These are phyloP conservation scores for Tachina lurida DNA, from an alignment of 2,888 invertebrate genomes.

Conservation along the genomic window DNA sequence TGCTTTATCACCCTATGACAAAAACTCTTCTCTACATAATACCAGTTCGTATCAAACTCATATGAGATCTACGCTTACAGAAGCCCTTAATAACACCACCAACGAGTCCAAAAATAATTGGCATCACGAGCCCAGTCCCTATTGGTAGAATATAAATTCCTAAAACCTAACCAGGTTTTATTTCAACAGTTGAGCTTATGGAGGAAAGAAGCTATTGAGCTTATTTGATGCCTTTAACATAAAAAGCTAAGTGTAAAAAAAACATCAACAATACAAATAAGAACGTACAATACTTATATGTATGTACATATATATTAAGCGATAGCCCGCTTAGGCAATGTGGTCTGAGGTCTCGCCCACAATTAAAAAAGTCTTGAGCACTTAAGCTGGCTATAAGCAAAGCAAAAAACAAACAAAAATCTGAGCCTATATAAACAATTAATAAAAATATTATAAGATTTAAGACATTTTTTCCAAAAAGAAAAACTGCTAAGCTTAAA, in stretches of 20 bases:
- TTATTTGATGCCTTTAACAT: slow-evolving; percentile 34
- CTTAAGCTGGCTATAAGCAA: not conserved
- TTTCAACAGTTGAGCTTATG: slow-evolving; percentile 42
- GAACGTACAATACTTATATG: not conserved
- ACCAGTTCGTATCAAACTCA: slow-evolving; percentile 75
- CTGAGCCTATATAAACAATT: not conserved
- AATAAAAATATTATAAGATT: not conserved
- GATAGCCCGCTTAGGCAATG: not conserved
- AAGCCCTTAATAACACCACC: slow-evolving; percentile 76
- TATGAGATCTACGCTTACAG: slow-evolving; percentile 77
- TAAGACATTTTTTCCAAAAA: not conserved
- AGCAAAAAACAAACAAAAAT: not conserved
- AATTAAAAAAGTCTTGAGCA: not conserved
- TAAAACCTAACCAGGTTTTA: not conserved
- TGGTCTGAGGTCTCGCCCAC: not conserved
- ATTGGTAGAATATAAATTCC: slow-evolving; percentile 75
- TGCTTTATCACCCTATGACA: slow-evolving; percentile 81
- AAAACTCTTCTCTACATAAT: slow-evolving; percentile 73
- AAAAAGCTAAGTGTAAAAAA: slow-evolving; percentile 27
- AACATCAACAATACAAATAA: slow-evolving; percentile 33
- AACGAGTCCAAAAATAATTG: slow-evolving; percentile 72
- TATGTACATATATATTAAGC: not conserved
- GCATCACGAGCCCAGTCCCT: slow-evolving; percentile 76
- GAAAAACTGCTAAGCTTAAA: not conserved
- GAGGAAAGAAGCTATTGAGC: slow-evolving; percentile 33